phyloP scores from a whole-genome alignment of 2,888 invertebrate species.

The Caenorhabditis japonica region DNA sequence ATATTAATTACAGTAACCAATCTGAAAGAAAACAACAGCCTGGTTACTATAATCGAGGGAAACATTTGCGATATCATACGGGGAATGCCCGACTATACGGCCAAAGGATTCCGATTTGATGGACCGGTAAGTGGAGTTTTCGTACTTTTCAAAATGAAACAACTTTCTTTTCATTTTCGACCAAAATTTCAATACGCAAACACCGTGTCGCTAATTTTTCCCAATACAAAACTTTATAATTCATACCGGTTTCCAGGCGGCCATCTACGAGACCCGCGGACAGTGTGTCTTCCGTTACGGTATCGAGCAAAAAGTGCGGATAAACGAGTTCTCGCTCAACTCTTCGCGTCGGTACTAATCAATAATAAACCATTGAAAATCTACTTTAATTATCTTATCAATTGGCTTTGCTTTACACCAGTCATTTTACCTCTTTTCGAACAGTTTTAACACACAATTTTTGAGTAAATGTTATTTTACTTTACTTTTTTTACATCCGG shows the following conservation, averaged over 20 bases:
- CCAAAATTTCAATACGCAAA: no score
- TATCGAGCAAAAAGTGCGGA: conserved; percentile 78
- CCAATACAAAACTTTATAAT: not conserved
- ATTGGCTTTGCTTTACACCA: not conserved
- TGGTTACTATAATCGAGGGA: conserved; percentile 77
- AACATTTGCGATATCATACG: conserved; percentile 77
- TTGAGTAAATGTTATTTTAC: no score
- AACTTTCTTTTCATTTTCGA: not conserved
- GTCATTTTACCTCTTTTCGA: conserved; percentile 3
- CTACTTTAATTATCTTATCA: not conserved
- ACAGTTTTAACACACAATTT: no score
- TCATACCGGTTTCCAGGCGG: conserved; percentile 53
- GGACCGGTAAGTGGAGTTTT: conserved; percentile 44
- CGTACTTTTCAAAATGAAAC: not conserved
- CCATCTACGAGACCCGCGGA: conserved; percentile 75
- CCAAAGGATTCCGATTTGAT: conserved; percentile 66
- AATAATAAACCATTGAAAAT: not conserved
- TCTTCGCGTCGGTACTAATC: conserved; percentile 20
- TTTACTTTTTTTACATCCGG: no score
- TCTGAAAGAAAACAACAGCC: conserved; percentile 77
- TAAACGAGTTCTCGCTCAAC: conserved; percentile 70
- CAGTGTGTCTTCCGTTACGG: conserved; percentile 78
- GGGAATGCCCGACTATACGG: conserved; percentile 58
- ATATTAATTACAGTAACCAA: conserved; percentile 77
- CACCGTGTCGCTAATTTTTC: not conserved